These are phyloP conservation scores for Myotis brandtii DNA, from an alignment of 2,113 vertebrate genomes.

Conservation along the genomic window DNA sequence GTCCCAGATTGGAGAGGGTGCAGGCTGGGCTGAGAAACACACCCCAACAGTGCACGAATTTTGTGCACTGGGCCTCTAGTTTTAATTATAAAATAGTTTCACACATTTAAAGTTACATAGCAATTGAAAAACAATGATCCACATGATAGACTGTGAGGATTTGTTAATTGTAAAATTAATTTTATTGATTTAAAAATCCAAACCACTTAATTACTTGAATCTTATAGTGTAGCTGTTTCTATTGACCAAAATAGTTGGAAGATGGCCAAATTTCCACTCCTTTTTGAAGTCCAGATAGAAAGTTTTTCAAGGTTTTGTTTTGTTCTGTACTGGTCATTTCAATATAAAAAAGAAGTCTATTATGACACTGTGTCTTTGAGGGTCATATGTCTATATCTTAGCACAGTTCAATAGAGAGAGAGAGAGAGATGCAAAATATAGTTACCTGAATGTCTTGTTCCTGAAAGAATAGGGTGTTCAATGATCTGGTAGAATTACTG, in stretches of 20 bases:
- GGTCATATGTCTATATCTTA: background rate
- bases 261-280: background rate
- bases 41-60: too few species aligned
- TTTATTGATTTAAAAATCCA: constrained; percentile 65
- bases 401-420: background rate
- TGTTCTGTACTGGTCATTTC: background rate
- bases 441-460: background rate
- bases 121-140: constrained; percentile 44
- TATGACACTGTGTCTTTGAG: background rate
- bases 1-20: too few species aligned
- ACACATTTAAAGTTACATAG: constrained; percentile 42
- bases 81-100: constrained; percentile 64
- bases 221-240: constrained; percentile 38
- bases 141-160: background rate
- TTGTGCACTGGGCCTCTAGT: background rate
- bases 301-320: background rate
- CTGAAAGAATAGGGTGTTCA: background rate
- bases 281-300: background rate
- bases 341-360: background rate
- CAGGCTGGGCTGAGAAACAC: too few species aligned
- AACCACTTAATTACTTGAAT: constrained; percentile 61
- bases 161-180: constrained; percentile 64
- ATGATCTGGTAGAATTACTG: background rate
- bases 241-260: background rate
- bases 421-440: background rate